Conservation (phyloP, 2,113 vertebrate genomes). For the Xiphorhynchus elegans region DNA sequence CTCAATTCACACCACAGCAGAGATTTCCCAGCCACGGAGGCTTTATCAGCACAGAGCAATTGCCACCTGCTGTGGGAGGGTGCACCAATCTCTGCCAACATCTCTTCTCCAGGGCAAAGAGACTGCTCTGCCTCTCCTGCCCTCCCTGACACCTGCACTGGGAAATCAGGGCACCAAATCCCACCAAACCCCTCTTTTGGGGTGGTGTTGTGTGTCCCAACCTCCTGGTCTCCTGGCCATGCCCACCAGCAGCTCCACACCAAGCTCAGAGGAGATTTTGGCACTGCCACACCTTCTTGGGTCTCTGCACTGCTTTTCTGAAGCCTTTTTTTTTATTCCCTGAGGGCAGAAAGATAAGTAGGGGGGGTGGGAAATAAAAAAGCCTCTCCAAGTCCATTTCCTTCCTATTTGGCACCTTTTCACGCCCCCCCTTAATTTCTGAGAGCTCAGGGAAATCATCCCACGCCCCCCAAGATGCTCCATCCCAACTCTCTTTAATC, state of each 20-base stretch:
- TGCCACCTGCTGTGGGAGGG: background rate
- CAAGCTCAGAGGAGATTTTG: background rate
- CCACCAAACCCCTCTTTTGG: background rate
- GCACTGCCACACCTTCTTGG: background rate
- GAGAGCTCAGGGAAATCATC: background rate
- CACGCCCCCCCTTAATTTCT: background rate
- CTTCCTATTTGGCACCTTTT: background rate
- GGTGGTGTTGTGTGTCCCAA: background rate
- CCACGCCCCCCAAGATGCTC: background rate
- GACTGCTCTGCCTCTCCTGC: background rate
- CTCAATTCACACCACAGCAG: background rate
- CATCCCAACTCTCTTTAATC: background rate
- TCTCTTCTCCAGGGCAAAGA: background rate
- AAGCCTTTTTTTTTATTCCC: background rate
- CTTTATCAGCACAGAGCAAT: background rate
- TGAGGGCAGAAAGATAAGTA: background rate
- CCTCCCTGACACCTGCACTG: background rate
- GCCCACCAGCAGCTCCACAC: background rate
- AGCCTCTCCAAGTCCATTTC: background rate
- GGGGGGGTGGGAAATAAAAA: background rate
- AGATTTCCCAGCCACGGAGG: background rate
- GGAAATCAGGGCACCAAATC: background rate
- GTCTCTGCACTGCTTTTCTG: background rate
- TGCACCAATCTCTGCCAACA: no score
- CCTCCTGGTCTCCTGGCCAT: background rate